Evolutionary conservation across 2,888 invertebrate species (phyloP), one percentile per base, ranked within the genome.

Genomic region (Mactromeris polynyma): DNA sequence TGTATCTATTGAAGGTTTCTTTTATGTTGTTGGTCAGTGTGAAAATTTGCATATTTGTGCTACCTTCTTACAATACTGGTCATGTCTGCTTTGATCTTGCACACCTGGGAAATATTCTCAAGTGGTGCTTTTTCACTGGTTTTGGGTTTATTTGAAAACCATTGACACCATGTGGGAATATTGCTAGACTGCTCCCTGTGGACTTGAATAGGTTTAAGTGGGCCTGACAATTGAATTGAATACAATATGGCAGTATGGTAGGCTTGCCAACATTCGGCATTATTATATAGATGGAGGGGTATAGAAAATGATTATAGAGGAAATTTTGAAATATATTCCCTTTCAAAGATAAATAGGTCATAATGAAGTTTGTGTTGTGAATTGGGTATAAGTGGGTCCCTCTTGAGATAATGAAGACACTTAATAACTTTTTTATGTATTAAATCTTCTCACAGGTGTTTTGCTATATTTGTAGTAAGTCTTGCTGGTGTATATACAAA

Each of bases 41-140:
- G 86, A 87, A 87, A 87, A 87, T 82, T 87, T 77, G 82, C 82
- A 87, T 78, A 17, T 58, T 42, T 31, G 42, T 64, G 82, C 40
- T 58, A 83, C 31, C 58, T 87, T 36, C 46, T 78, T 69, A 58
- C 80, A 85, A 85, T 33, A 33, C 73, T 73, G 73, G 36, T 11
- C 46, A 79, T 31, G n/a, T 81, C 73, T 58, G 36, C 82, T 82
- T 87, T 87, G 86, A 82, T 87, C 82, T 40, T 78, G 33, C 42
- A 31, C 82, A 82, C 86, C 81, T 87, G 81, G 86, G 82, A 77
- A 82, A 51, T 51, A 2, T 73, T 73, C 73, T 73, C 73, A 73
- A 73, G 73, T 73, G 36, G 17, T 33, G 36, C 14, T 33, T 19
- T 73, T 73, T 73, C 33, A 19, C 73, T 73, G 36, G 14, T 73